Evolutionary conservation across 2,797 vertebrate species (phyloP), one percentile per base, ranked within the genome.

Genomic region (Chanos chanos): DNA sequence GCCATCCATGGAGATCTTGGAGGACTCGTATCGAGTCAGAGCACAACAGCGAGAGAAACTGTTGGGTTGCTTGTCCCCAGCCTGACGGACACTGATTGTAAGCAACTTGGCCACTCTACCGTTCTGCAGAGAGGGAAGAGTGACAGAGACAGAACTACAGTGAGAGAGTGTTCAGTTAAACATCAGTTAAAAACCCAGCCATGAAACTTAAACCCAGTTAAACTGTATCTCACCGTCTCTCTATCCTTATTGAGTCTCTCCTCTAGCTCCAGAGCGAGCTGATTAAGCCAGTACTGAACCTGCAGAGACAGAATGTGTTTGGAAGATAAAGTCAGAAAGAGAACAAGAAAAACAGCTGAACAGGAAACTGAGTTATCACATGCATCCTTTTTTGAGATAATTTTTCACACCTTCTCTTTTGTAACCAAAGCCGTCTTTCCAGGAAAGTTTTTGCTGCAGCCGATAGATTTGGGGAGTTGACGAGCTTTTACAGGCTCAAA

Each of bases 361-460:
- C 4, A 15, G 3, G 9, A 7, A n/a, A 7, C 7, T 8, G 6
- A 30, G 7, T 5, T 21, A 24, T 15, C 24, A 1, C 3, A 5
- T 16, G 4, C 25, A 31, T 44, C n/a, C 10, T 15, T 22, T 13
- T n/a, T 24, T 21, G 18, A 28, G 5, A 50, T 5, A 10, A 13
- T 15, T 2, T 15, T 1, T 76, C n/a, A n/a, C n/a, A 98, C 95
- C 92, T 94, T 89, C 3, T 93, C 89, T 72, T 79, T 90, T 0
- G 91, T 92, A 66, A 82, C 80, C 73, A 99, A 83, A 0, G 94
- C 91, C 0, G 85, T 84, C 68, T 81, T 95, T 51, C 96, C 95
- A 2, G 86, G 86, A 65, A 99, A 99, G 75, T 92, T 96, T 82
- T 99, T 99, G 82, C 97, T 94, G 80, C 95, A 99, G 72, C 96